Evolutionary conservation across 2,797 vertebrate genomes (phyloP), one percentile per base, ranked within the genome.

Genomic region (Lophotriccus pileatus): DNA sequence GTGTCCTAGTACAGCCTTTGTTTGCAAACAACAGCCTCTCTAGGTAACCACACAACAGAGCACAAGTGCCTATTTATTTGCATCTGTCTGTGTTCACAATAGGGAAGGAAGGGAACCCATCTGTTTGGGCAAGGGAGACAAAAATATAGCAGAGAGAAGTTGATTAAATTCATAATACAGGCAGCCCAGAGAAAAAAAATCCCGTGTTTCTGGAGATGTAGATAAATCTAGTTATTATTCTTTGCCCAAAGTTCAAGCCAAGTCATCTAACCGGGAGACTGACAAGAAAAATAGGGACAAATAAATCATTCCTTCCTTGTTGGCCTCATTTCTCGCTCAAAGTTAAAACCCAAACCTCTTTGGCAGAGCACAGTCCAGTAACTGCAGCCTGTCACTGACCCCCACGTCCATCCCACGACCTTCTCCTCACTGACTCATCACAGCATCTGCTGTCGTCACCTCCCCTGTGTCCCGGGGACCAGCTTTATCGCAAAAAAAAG

Each of bases 31-130:
- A 34, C 37, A 6, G 84, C 89, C 87, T 96, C 84, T 87, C 92
- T 63, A 95, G 86, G 94, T 96, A 93, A 96, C 88, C 85, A 87
- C 74, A 90, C 62, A 70, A 49, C 84, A n/a, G 34, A 94, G 62
- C 52, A 73, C 52, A 79, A 94, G n/a, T 64, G 77, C 66, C 84
- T 84, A 39, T 87, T 93, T 84, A 73, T 92, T 90, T 87, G 66
- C 55, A 32, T 80, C 76, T 87, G 89, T 58, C 46, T 88, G 41
- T 2, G 3, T 32, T 85, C 44, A 46, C 66, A 85, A 46, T 5
- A 91, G 79, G 34, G n/a, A 73, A 78, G 82, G 72, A 87, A 95
- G 17, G 20, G 69, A 91, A 89, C 37, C 34, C 72, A 74, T 74
- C 84, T 90, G 68, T 59, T 82, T 56, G 52, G 68, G 78, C 58